Evolutionary conservation across 2,888 invertebrate species (phyloP).

Genomic region (Campoplex capitator): DNA sequence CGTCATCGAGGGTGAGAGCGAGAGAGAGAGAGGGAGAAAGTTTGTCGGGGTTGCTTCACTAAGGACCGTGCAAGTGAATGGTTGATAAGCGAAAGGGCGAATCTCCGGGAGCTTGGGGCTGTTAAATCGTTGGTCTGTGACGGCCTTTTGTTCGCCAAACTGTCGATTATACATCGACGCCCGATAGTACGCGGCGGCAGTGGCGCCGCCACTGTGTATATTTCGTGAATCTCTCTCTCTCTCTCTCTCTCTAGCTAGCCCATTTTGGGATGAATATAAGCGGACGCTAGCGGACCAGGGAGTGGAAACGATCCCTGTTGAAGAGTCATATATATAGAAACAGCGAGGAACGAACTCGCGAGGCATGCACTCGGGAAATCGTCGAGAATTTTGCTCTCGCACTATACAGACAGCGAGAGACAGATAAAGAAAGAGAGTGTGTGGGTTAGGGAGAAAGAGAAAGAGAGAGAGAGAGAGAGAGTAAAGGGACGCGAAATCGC

Average conservation of each 20-base stretch:
- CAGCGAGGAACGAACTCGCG: slow-evolving; percentile 10
- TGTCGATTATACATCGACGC: background rate
- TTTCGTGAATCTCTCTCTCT: background rate
- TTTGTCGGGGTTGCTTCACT: slow-evolving; percentile 25
- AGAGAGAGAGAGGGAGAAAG: slow-evolving; percentile 35
- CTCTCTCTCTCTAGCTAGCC: slow-evolving; percentile 11
- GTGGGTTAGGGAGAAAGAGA: slow-evolving; percentile 26
- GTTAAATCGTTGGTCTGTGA: background rate
- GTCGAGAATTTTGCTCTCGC: slow-evolving; percentile 18
- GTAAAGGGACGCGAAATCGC: slow-evolving; percentile 67
- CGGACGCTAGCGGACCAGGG: slow-evolving; percentile 29
- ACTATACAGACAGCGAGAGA: slow-evolving; percentile 33
- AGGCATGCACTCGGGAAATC: slow-evolving; percentile 39
- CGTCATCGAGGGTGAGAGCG: slow-evolving; percentile 40
- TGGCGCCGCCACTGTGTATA: background rate
- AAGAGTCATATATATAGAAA: slow-evolving; percentile 22
- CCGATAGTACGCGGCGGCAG: background rate
- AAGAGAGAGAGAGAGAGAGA: slow-evolving; percentile 34
- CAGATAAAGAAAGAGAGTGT: slow-evolving; percentile 33
- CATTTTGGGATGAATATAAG: slow-evolving; percentile 61
- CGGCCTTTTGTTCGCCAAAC: slow-evolving; percentile 15
- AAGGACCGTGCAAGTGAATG: background rate
- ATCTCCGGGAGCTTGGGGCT: background rate
- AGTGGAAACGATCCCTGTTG: slow-evolving; percentile 53
- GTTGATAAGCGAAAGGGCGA: slow-evolving; percentile 24